phyloP scores from a whole-genome alignment of 2,888 invertebrate genomes.

The Agrotis ipsilon region DNA sequence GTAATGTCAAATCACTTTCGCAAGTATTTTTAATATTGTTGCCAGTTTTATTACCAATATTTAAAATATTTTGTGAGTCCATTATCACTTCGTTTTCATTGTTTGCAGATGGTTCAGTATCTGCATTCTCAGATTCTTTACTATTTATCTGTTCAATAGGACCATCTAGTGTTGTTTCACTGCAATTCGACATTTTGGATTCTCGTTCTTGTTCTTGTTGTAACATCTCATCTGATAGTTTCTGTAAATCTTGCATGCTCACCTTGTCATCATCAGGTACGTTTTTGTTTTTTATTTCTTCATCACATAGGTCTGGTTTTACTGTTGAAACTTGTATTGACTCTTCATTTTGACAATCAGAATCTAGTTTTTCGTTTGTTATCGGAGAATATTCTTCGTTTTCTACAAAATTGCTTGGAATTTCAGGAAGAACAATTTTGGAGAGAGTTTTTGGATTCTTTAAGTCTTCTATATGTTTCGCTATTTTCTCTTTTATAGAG shows the following conservation, averaged over 20 bases:
- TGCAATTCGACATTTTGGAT: slow-evolving; percentile 39
- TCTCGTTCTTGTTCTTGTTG: slow-evolving; percentile 57
- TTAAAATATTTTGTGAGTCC: slow-evolving; percentile 8
- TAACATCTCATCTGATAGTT: slow-evolving; percentile 79
- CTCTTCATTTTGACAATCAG: slow-evolving; percentile 38
- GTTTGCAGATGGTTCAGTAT: slow-evolving; percentile 32
- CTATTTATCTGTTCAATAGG: background rate
- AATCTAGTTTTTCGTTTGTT: slow-evolving; percentile 17
- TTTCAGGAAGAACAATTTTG: background rate
- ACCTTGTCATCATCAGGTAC: slow-evolving; percentile 33
- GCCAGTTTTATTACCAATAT: slow-evolving; percentile 1
- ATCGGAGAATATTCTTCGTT: slow-evolving; percentile 16
- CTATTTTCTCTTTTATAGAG: slow-evolving; percentile 68
- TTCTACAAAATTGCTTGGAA: slow-evolving; percentile 25
- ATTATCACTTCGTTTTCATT: slow-evolving; percentile 11
- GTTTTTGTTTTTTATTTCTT: slow-evolving; percentile 3
- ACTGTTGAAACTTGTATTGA: slow-evolving; percentile 27
- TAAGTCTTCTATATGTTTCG: slow-evolving; percentile 68
- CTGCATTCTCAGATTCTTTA: slow-evolving; percentile 11
- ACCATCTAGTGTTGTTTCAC: slow-evolving; percentile 14
- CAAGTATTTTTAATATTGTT: slow-evolving; percentile 25
- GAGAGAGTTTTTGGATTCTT: slow-evolving; percentile 51
- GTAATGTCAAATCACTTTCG: slow-evolving; percentile 18
- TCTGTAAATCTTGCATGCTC: slow-evolving; percentile 77
- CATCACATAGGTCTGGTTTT: slow-evolving; percentile 10